These are phyloP conservation scores for Noctua pronuba DNA, from an alignment of 2,888 invertebrate species.

Conservation along the genomic window DNA sequence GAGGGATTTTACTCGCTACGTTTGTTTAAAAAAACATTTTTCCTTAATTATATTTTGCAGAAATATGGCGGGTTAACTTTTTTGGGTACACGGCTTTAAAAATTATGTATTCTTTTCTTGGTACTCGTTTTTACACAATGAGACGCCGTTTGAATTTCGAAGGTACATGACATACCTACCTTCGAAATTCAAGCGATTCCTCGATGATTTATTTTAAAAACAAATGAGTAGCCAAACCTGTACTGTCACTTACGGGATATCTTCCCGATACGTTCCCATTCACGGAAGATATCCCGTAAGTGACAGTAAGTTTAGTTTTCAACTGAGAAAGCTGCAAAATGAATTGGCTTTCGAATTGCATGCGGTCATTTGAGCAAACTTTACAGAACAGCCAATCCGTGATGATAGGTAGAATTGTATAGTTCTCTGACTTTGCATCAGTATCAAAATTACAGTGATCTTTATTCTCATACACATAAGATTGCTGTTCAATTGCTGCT, in stretches of 20 bases:
- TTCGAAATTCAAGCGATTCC: conserved; percentile 17
- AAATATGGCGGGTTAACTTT: background rate
- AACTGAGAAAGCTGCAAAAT: no score
- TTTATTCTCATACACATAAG: background rate
- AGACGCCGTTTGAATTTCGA: background rate
- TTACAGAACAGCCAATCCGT: background rate
- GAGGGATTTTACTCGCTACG: conserved; percentile 16
- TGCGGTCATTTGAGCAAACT: background rate
- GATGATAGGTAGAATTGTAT: background rate
- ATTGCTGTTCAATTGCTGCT: background rate
- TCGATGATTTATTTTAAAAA: background rate
- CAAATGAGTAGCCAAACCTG: background rate
- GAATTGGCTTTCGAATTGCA: no score
- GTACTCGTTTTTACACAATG: background rate
- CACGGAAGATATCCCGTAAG: no score
- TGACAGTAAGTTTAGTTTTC: no score
- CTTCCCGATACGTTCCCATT: no score
- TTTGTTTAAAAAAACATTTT: conserved; percentile 11
- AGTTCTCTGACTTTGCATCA: background rate
- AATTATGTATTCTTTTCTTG: background rate
- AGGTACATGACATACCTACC: no score
- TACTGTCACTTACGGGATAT: no score
- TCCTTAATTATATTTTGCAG: conserved; percentile 17
- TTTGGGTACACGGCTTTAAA: background rate
- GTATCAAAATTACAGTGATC: background rate